Base-by-base conservation (phyloP, 2,888 invertebrate species). In the Biston betularia region DNA sequence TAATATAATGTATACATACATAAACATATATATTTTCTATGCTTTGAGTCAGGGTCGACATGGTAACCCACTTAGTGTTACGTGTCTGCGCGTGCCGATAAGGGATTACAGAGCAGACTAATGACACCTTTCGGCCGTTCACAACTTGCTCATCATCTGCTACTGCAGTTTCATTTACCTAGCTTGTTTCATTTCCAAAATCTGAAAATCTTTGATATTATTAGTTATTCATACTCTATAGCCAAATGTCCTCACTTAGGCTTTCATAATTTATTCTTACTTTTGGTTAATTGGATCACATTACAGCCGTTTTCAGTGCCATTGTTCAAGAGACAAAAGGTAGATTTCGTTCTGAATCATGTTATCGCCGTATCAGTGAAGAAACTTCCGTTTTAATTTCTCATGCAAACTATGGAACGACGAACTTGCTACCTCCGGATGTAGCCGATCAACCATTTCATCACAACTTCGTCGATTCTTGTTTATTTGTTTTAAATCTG, bases 61-160 rank as follows among this genome's bases (percentile, higher is more conserved):
- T 82, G 84, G 79, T 90, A 89, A 89, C 91, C 92, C 82, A 92
- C 86, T 90, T 89, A 84, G 73, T 73, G 78, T 70, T 77, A 82
- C 92, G 89, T 92, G 92, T 81, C 83, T 79, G 83, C 86, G 87
- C 89, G 87, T 88, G 86, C 85, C 80, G 75, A 68, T 77, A 73
- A 76, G 76, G 85, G 89, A 92, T 92, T 89, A 90, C 74, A 69
- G 75, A 71, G 73, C 75, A 74, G 75, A 71, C 82, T 86, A 85
- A 85, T 82, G 81, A 38, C 38, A 38, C 38, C 6, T 84, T 78
- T 76, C 77, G 77, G 74, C 72, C 76, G 77, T 78, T 83, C 79
- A 82, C 79, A 81, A 79, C 77, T 82, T 24, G 3, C 24, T 24
- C 3, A 80, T 80, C 88, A 89, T 89, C 85, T 89, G 87, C 78